These are phyloP conservation scores for Macrophya alboannulata DNA, from an alignment of 2,888 invertebrate species.

Conservation along the genomic window DNA sequence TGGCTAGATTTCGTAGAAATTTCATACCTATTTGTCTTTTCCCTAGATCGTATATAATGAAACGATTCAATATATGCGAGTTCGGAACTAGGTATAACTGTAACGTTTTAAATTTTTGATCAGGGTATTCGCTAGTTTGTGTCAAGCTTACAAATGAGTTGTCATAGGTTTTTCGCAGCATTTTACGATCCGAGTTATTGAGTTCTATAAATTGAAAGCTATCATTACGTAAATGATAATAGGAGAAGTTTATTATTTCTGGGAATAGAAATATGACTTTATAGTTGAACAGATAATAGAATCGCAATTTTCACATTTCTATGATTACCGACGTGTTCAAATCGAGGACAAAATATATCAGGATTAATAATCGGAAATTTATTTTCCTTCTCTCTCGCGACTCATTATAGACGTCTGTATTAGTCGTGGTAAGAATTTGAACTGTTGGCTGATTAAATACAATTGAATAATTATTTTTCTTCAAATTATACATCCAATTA, in stretches of 20 bases:
- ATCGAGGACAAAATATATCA: not conserved
- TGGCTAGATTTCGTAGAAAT: not conserved
- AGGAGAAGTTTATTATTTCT: not conserved
- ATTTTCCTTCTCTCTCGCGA: not conserved
- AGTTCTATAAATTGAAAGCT: not conserved
- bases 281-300: not conserved
- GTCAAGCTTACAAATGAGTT: not conserved
- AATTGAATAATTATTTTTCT: not conserved
- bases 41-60: not conserved
- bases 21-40: not conserved
- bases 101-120: constrained; percentile 21
- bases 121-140: not conserved
- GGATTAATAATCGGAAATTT: not conserved
- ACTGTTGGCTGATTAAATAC: not conserved
- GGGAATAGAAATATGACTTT: not conserved
- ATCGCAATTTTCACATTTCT: not conserved
- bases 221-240: not conserved
- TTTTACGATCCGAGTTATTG: not conserved
- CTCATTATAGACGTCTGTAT: not conserved
- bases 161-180: not conserved
- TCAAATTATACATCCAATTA: not conserved
- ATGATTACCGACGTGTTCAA: not conserved
- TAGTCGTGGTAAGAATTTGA: not conserved
- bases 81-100: constrained; percentile 4
- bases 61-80: not conserved